phyloP scores from a whole-genome alignment of 2,888 invertebrate species.

The Scotopteryx bipunctaria region DNA sequence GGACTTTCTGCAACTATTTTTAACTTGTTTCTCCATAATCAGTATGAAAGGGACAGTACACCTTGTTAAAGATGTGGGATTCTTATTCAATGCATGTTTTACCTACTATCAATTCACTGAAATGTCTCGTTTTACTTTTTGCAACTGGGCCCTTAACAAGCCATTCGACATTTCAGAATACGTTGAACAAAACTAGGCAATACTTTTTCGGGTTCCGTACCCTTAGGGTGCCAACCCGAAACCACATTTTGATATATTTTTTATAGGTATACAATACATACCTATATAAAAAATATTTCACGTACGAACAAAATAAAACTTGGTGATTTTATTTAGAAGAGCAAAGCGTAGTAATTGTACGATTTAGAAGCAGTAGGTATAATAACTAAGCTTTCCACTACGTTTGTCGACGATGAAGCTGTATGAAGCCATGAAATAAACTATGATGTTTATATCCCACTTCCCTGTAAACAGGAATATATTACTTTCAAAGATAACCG shows the following conservation, averaged over 20 bases:
- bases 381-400: not conserved
- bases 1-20: constrained; percentile 61
- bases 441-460: constrained; percentile 40
- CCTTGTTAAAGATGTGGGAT: constrained; percentile 43
- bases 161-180: too few relatives aligned
- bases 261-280: too few relatives aligned
- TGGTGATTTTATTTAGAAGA: too few relatives aligned
- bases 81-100: constrained; percentile 45
- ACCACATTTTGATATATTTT: not conserved
- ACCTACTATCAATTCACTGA: constrained; percentile 34
- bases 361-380: not conserved
- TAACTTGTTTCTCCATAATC: constrained; percentile 54
- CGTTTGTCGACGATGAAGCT: constrained; percentile 28
- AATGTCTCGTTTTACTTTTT: constrained; percentile 21
- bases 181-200: too few relatives aligned
- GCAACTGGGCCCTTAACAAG: constrained; percentile 6
- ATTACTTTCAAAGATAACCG: constrained; percentile 37
- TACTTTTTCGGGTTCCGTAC: too few relatives aligned
- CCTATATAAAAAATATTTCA: too few relatives aligned
- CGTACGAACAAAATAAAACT: too few relatives aligned
- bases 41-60: constrained; percentile 40
- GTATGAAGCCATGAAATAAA: constrained; percentile 38
- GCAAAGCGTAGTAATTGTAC: not conserved
- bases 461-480: constrained; percentile 40
- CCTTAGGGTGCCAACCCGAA: too few relatives aligned